Percentiles rank a stretch among this genome's conserved stretches.
These are phyloP conservation scores for Trichonephila inaurata DNA, from an alignment of 1,140 invertebrate species.

Conservation along the genomic window DNA sequence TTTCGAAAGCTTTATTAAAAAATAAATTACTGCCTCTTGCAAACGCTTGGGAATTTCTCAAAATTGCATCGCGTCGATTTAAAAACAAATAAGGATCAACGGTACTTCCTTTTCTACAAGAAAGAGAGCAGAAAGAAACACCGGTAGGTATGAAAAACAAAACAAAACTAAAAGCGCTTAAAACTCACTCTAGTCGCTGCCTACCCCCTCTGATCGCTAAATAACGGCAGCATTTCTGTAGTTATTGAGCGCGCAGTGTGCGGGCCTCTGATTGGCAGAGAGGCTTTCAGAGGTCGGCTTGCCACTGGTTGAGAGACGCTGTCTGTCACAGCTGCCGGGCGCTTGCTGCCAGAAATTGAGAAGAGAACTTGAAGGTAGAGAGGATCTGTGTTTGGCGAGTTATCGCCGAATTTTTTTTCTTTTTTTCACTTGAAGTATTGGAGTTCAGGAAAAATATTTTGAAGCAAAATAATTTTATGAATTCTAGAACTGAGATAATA, in stretches of 20 bases:
- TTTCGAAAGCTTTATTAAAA: background rate
- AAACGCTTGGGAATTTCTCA: background rate
- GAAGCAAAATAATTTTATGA: too few species aligned
- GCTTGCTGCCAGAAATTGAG: conserved; percentile 75
- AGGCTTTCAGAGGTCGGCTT: conserved; percentile 75
- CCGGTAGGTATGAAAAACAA: conserved; percentile 30
- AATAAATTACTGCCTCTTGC: conserved; percentile 12
- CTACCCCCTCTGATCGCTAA: conserved; percentile 70
- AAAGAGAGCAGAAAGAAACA: conserved; percentile 19
- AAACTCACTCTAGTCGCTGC: conserved; percentile 67
- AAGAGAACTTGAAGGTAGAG: conserved; percentile 57
- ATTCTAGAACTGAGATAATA: too few species aligned
- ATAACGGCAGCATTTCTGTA: conserved; percentile 74
- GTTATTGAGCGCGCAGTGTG: conserved; percentile 75
- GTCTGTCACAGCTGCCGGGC: conserved; percentile 74
- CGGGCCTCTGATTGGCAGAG: conserved; percentile 72
- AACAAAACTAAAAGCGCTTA: conserved; percentile 65
- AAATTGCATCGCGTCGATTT: conserved; percentile 42
- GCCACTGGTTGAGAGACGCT: conserved; percentile 75
- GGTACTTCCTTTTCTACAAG: background rate
- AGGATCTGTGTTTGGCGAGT: conserved; percentile 21
- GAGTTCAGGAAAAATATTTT: too few species aligned
- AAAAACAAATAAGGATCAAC: conserved; percentile 42
- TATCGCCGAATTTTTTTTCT: background rate
- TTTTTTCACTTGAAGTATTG: too few species aligned